phyloP scores from a whole-genome alignment of 2,113 vertebrate species.

The Cyanistes caeruleus region DNA sequence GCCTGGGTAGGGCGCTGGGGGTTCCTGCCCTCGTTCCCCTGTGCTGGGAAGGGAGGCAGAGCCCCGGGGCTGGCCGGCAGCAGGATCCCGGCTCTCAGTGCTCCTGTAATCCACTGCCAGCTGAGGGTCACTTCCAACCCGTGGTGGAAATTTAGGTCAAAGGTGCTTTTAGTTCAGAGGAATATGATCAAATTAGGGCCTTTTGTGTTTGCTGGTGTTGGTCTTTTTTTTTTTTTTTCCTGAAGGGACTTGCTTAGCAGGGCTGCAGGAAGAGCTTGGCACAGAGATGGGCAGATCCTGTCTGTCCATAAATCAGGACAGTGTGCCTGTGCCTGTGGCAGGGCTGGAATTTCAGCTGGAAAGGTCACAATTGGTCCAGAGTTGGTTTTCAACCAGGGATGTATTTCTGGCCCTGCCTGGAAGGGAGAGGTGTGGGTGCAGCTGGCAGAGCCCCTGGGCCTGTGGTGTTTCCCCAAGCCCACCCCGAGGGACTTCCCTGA shows the following conservation, averaged over 20 bases:
- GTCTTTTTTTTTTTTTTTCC: neutral
- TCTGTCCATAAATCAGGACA: neutral
- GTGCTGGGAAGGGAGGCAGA: neutral
- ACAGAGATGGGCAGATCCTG: neutral
- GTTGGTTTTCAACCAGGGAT: neutral
- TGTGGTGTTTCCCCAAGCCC: fast-evolving
- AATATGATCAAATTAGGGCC: conserved; percentile 17
- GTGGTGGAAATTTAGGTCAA: conserved; percentile 35
- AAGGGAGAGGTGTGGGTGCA: neutral
- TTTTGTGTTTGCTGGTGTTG: conserved; percentile 1
- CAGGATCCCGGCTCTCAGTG: fast-evolving
- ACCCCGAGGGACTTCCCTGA: neutral
- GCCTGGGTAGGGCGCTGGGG: neutral
- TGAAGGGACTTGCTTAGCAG: neutral
- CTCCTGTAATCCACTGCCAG: neutral
- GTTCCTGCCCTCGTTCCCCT: neutral
- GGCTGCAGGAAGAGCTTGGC: neutral
- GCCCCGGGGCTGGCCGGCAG: neutral
- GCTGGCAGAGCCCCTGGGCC: neutral
- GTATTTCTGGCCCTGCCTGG: neutral
- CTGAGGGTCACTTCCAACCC: conserved; percentile 1
- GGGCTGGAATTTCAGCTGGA: neutral
- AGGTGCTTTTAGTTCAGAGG: conserved; percentile 49
- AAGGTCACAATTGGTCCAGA: neutral
- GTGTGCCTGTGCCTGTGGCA: neutral